Evolutionary conservation across 2,113 vertebrate species (phyloP).

Genomic region (Burhinus bistriatus): DNA sequence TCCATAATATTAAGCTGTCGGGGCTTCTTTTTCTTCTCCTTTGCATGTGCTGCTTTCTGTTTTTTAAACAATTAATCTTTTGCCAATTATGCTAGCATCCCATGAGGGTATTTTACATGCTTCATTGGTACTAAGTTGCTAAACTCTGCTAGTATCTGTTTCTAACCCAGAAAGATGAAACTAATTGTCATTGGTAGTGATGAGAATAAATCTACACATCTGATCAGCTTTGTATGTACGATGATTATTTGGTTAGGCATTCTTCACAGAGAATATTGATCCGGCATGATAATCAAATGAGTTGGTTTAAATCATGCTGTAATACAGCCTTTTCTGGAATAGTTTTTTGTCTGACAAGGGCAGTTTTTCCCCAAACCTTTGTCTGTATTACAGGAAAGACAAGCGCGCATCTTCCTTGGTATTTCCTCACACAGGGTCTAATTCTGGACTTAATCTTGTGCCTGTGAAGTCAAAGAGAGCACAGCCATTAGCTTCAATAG

Average conservation of each 20-base stretch:
- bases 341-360: background rate
- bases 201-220: background rate
- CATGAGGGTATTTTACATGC: conserved; percentile 41
- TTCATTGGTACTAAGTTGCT: conserved; percentile 16
- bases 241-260: background rate
- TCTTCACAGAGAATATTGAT: background rate
- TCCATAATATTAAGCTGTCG: background rate
- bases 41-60: conserved; percentile 14
- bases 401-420: fast-evolving
- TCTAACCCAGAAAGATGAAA: conserved; percentile 12
- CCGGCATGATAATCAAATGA: background rate
- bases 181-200: conserved; percentile 3
- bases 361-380: background rate
- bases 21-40: background rate
- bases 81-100: conserved; percentile 43
- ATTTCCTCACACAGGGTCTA: background rate
- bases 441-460: background rate
- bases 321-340: background rate
- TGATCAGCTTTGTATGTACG: background rate
- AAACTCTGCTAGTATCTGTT: conserved; percentile 13
- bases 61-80: conserved; percentile 59
- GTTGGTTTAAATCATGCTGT: background rate
- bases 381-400: background rate
- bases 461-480: background rate
- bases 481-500: background rate